These are phyloP conservation scores for Virgularia gustaviana DNA, from an alignment of 92 coral and sea anemone genomes.

Conservation along the genomic window DNA sequence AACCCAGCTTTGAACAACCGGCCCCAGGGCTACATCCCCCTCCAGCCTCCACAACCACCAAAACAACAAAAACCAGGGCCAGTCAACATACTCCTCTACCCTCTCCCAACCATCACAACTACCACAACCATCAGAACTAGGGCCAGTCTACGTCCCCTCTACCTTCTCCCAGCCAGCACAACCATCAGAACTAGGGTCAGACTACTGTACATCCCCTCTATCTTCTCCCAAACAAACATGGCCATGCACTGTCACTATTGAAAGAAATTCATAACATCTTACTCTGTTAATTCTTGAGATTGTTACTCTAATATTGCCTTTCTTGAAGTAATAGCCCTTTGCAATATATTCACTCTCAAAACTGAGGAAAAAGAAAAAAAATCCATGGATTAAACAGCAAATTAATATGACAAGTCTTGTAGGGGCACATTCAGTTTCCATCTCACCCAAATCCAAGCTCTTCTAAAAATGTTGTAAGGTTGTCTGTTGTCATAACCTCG, in stretches of 20 bases:
- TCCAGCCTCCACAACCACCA: too few species aligned
- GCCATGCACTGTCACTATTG: too few species aligned
- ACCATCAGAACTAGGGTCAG: too few species aligned
- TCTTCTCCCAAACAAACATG: too few species aligned
- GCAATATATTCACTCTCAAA: conserved; percentile 75
- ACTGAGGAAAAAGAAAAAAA: conserved; percentile 34
- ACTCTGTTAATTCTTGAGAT: conserved; percentile 77
- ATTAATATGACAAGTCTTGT: neutral
- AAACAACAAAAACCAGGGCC: neutral
- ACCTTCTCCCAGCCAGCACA: too few species aligned
- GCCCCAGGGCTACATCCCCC: too few species aligned
- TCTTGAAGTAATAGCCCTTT: conserved; percentile 82
- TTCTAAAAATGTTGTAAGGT: conserved; percentile 78
- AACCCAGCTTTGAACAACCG: too few species aligned
- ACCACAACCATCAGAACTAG: too few species aligned
- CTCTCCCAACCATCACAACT: too few species aligned
- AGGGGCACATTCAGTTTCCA: neutral
- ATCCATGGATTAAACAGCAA: neutral
- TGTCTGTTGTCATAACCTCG: conserved; percentile 86
- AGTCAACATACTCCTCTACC: too few species aligned
- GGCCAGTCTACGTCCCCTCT: too few species aligned
- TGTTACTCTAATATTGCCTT: conserved; percentile 82
- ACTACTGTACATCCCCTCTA: too few species aligned
- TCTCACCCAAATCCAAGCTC: conserved; percentile 84
- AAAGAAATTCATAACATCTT: conserved; percentile 11